Evolutionary conservation across 2,888 invertebrate species (phyloP), one percentile per base, ranked within the genome.

Genomic region (Eupithecia inturbata): DNA sequence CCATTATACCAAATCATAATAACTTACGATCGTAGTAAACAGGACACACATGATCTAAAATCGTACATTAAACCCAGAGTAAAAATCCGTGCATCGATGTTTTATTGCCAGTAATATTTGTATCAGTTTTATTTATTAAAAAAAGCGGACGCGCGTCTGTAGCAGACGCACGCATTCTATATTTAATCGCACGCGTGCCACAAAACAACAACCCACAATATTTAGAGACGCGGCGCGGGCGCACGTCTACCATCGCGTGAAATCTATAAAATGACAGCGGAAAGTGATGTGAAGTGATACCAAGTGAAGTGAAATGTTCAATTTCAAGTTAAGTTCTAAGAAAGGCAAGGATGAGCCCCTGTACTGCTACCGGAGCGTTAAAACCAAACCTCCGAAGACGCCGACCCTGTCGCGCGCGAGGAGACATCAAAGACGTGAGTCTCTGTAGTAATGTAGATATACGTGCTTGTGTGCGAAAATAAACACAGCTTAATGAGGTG

Each of bases 371-470:
- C 89, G 89, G 73, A 91, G 91, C 79, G 93, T 95, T 57, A 93
- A 94, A 83, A 93, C 92, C 72, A 95, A 95, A 84, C 95, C 95
- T 45, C 95, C 95, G 19, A 95, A 95, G 86, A 95, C 95, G 62
- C 95, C 95, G 68, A 91, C 94, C 69, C 82, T 89, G 82, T 94
- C 95, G 33, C 93, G 95, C 76, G 91, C 89, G 82, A 95, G 91
- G 80, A 90, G 93, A 86, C 94, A 92, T 85, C 95, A 95, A 86
- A 92, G 93, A 83, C 92, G 94, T 94, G 87, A 93, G 93, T 91
- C 87, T 77, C 73, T 57, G 53, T 53, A n/a, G 53, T 53, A n/a
- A n/a, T n/a, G 10, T 53, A 53, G 45, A 49, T 53, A 57, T 57
- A 57, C 12, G 22, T 57, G 26, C 5, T 2, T n/a, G 33, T 33